Evolutionary conservation across 2,888 invertebrate genomes (phyloP).

Genomic region (Esperia sulphurella): DNA sequence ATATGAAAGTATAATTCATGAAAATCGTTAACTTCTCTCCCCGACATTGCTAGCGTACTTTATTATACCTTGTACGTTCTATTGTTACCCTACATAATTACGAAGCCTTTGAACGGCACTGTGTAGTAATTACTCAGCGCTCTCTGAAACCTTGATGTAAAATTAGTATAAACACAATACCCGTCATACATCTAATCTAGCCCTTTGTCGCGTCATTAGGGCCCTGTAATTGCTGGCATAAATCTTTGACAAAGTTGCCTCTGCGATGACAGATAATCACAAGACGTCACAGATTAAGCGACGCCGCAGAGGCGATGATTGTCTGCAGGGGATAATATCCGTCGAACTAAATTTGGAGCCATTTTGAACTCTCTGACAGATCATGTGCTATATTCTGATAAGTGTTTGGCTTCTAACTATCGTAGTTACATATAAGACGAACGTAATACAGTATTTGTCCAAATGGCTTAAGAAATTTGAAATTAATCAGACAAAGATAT

Average conservation of each 20-base stretch:
- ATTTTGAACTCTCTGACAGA: too few species aligned
- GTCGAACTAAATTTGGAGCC: too few species aligned
- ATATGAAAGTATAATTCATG: too few species aligned
- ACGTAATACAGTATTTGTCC: too few species aligned
- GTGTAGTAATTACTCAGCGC: background rate
- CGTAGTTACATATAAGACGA: too few species aligned
- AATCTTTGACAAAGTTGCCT: constrained; percentile 16
- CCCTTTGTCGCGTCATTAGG: constrained; percentile 12
- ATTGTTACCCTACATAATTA: background rate
- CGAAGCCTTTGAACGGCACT: background rate
- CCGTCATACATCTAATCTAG: background rate
- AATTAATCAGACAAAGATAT: too few species aligned
- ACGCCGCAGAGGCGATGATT: background rate
- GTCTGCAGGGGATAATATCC: too few species aligned
- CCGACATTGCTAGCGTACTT: too few species aligned
- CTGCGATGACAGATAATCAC: constrained; percentile 9
- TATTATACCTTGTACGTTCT: background rate
- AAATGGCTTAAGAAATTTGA: too few species aligned
- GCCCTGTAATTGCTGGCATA: constrained; percentile 20
- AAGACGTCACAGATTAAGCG: background rate
- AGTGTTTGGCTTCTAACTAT: too few species aligned
- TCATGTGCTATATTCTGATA: too few species aligned
- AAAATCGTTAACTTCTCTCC: background rate
- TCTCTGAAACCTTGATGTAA: background rate
- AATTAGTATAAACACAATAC: background rate